Conservation (phyloP, 2,888 invertebrate species). For the Drosophila emarginata region DNA sequence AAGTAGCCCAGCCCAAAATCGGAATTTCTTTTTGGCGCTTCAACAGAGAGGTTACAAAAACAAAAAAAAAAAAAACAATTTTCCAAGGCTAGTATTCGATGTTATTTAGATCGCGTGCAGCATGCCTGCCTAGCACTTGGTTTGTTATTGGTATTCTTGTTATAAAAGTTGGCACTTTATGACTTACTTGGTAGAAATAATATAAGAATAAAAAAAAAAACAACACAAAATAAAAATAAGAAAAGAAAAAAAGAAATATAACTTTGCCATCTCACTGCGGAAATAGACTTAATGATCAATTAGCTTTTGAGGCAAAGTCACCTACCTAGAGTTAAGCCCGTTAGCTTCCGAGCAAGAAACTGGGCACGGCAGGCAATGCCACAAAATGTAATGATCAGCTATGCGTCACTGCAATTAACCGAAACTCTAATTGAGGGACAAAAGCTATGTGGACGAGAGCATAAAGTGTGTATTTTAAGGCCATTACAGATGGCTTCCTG, state of each 20-base stretch:
- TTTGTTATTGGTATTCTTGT: conserved; percentile 52
- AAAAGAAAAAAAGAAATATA: conserved; percentile 15
- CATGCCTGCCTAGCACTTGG: conserved; percentile 40
- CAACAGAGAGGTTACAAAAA: not conserved
- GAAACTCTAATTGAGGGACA: conserved; percentile 68
- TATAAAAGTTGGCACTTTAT: conserved; percentile 72
- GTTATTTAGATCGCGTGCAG: conserved; percentile 60
- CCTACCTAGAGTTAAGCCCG: conserved; percentile 49
- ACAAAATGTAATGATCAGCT: conserved; percentile 63
- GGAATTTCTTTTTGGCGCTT: conserved; percentile 20
- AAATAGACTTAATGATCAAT: conserved; percentile 77
- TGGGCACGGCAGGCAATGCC: conserved; percentile 49
- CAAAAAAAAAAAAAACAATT: not conserved
- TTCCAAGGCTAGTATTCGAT: conserved; percentile 8
- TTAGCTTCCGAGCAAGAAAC: conserved; percentile 65
- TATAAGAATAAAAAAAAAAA: not conserved
- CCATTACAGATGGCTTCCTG: conserved; percentile 76
- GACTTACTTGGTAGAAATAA: conserved; percentile 61
- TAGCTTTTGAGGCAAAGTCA: conserved; percentile 54
- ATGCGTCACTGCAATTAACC: conserved; percentile 69
- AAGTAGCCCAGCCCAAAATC: conserved; percentile 24
- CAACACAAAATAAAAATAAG: conserved; percentile 14
- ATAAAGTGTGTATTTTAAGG: conserved; percentile 75
- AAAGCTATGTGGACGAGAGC: conserved; percentile 42
- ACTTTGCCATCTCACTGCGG: conserved; percentile 59